Conservation (phyloP, 2,888 invertebrate genomes). For the Prosapia bicincta region DNA sequence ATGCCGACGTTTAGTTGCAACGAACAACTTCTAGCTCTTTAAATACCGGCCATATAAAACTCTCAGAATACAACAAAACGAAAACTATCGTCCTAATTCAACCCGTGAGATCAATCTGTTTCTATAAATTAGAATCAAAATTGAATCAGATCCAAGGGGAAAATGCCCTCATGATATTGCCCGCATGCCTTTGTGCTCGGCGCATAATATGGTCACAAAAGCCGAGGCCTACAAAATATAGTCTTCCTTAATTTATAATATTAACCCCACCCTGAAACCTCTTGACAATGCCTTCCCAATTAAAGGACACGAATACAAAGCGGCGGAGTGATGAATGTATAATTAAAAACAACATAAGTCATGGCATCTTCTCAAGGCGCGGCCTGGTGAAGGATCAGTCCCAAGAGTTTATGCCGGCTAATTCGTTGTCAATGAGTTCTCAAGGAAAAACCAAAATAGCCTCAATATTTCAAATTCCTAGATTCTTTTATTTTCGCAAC, state of each 20-base stretch:
- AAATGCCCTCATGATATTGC: not conserved
- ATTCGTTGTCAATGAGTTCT: not conserved
- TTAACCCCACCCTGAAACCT: not conserved
- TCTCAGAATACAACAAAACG: too few relatives aligned
- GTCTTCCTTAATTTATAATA: not conserved
- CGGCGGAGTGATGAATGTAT: constrained; percentile 16
- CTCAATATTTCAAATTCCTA: too few relatives aligned
- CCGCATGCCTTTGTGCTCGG: not conserved
- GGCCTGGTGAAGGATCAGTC: not conserved
- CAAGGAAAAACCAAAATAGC: too few relatives aligned
- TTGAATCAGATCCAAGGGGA: not conserved
- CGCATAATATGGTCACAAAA: not conserved
- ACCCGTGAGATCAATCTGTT: not conserved
- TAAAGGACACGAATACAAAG: constrained; percentile 22
- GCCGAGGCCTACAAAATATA: not conserved
- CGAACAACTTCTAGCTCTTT: too few relatives aligned
- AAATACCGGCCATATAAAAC: too few relatives aligned
- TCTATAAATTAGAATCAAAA: not conserved
- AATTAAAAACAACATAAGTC: constrained; percentile 22
- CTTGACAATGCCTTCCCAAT: constrained; percentile 6
- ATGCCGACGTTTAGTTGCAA: too few relatives aligned
- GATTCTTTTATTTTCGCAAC: too few relatives aligned
- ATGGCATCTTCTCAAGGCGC: constrained; percentile 2
- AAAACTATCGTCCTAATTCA: too few relatives aligned
- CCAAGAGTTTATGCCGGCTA: not conserved